These are phyloP conservation scores for Eucera pruinosa DNA, from an alignment of 2,888 invertebrate species.

Conservation along the genomic window DNA sequence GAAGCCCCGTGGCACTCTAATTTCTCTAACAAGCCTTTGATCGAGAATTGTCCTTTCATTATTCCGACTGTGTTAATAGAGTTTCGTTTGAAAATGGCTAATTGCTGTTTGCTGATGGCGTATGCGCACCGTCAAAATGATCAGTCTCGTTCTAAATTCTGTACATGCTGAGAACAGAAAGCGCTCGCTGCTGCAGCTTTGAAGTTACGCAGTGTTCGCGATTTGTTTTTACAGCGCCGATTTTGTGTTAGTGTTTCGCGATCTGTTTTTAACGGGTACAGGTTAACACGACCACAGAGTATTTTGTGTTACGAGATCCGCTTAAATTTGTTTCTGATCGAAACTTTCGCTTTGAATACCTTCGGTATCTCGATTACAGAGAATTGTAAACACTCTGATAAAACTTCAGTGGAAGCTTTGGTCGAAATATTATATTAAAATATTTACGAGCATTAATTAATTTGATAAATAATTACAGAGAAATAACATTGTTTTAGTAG, in stretches of 20 bases:
- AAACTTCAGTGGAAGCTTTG: no score
- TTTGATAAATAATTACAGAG: no score
- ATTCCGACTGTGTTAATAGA: constrained; percentile 62
- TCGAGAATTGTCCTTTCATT: constrained; percentile 54
- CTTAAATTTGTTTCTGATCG: no score
- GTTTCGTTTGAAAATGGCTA: constrained; percentile 70
- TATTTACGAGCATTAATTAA: no score
- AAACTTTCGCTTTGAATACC: no score
- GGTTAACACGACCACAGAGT: background rate
- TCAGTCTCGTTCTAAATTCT: no score
- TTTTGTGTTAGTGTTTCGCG: background rate
- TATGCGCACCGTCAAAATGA: constrained; percentile 55
- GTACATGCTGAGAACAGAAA: background rate
- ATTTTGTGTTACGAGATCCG: background rate
- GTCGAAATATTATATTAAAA: no score
- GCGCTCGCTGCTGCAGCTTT: background rate
- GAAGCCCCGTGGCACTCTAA: constrained; percentile 20
- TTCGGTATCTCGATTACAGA: no score
- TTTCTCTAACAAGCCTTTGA: constrained; percentile 57
- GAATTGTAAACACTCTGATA: no score
- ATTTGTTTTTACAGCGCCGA: background rate
- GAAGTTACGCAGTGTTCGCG: background rate
- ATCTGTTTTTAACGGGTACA: no score
- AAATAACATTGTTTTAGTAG: no score
- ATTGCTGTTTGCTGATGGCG: constrained; percentile 57